Evolutionary conservation across 2,113 vertebrate genomes (phyloP).

Genomic region (Prochilodus magdalenae): DNA sequence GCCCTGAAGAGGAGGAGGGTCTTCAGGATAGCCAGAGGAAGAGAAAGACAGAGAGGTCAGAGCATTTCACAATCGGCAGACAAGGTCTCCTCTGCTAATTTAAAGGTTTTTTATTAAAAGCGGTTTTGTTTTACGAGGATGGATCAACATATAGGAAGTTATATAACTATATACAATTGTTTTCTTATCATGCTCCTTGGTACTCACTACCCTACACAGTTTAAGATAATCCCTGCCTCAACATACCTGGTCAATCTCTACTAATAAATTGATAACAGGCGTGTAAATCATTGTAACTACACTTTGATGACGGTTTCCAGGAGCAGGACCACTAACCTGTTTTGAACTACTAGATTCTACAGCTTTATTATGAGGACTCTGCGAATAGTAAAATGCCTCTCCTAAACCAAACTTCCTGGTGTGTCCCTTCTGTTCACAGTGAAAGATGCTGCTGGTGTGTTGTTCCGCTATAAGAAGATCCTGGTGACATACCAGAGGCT

Average conservation of each 20-base stretch:
- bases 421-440: slow-evolving; percentile 68
- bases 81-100: background rate
- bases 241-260: too few species aligned
- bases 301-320: too few species aligned
- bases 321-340: too few species aligned
- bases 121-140: too few species aligned
- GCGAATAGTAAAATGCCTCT: background rate
- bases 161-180: background rate
- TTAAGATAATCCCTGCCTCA: background rate
- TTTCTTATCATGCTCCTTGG: background rate
- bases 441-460: slow-evolving; percentile 88
- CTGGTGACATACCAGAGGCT: slow-evolving; percentile 88
- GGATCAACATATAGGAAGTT: background rate
- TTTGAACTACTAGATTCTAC: background rate
- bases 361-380: background rate
- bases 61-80: too few species aligned
- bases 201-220: background rate
- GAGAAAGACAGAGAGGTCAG: slow-evolving; percentile 87
- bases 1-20: slow-evolving; percentile 75
- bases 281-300: too few species aligned
- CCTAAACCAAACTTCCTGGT: background rate
- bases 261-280: too few species aligned
- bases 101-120: background rate
- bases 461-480: slow-evolving; percentile 92
- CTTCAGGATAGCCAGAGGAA: slow-evolving; percentile 76